Evolutionary conservation across 53 echinoderm and acorn worm species (phyloP), one percentile per base, ranked within the genome.

Genomic region (Holothuria leucospilota): DNA sequence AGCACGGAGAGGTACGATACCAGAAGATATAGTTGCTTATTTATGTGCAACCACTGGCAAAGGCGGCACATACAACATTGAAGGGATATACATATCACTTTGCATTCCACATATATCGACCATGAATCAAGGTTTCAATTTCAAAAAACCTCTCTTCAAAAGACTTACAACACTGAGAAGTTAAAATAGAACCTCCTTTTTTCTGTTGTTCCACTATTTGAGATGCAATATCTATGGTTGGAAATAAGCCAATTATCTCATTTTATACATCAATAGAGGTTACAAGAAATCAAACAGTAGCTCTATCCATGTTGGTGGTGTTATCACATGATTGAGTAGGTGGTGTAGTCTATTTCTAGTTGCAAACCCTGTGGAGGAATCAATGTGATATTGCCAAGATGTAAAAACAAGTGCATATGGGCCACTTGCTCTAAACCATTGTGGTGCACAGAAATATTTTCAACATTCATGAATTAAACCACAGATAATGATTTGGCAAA

Each of bases 171-270:
- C 82, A 29, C 53, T 88, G 42, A 56, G 39, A n/a, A 70, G 25
- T 83, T 2, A 82, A 88, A 69, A 82, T 24, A 18, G 60, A 2
- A 69, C 26, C 63, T n/a, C n/a, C n/a, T n/a, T n/a, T n/a, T 88
- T 8, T 8, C 25, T 20, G 88, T 88, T 12, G 59, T 88, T n/a
- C n/a, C 8, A 82, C 83, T 11, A 83, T 88, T 29, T n/a, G n/a
- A n/a, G 88, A 88, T 83, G 88, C 83, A 70, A 83, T 88, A 7
- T 82, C 82, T 20, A 82, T 89, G 89, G 89, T 89, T 28, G 89
- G 89, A 21, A 75, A 67, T 18, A 71, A 42, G 63, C 85, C 73
- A 24, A 62, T 89, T 25, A 4, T 53, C 8, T n/a, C n/a, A n/a
- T n/a, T 89, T 62, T 28, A 65, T 89, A 16, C 16, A 89, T 63